Evolutionary conservation across 2,113 vertebrate species (phyloP), one percentile per base, ranked within the genome.

Genomic region (Poeciliopsis prolifica): DNA sequence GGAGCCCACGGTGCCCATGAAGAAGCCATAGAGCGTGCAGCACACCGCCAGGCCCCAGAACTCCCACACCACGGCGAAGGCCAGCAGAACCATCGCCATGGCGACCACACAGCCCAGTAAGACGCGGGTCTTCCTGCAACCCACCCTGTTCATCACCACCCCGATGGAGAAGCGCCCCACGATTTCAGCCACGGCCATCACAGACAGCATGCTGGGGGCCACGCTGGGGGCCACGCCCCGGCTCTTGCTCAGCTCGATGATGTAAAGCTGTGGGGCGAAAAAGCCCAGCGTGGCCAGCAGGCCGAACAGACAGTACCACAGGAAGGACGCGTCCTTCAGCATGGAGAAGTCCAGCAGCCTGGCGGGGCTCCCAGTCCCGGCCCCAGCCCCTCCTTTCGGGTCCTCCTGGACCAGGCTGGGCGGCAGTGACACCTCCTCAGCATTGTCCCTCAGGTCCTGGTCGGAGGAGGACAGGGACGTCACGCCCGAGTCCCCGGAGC

Each of bases 241-340:
- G 82, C 96, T 98, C 78, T 95, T 94, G 26, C 96, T 95, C 77
- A 99, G 87, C 6, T 98, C 96, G 0, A 99, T 96, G 87, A 99
- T 91, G 86, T 98, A 99, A 4, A 99, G 88, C 68, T 97, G 96
- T 0, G 98, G 98, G 0, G 97, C 97, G 0, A 99, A 99, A 92
- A 99, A 99, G 54, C 97, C 98, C 85, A 99, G 87, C 0, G 97
- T 97, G 68, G 97, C 97, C 0, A 99, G 98, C 24, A 99, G 94
- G 33, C 98, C 98, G 29, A 99, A 99, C 1, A 97, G 87, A 1
- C 97, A 93, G 24, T 99, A 99, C 68, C 95, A 99, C 63, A 98
- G 95, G 77, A 99, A 99, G 76, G 95, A 90, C 12, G 77, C 72
- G 74, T 99, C 96, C 81, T 84, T 96, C 78, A 99, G 90, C 75